Percentiles rank a stretch among this genome's conserved stretches.
Conservation (phyloP, 2,797 vertebrate genomes). For the Oryzias sinensis region DNA sequence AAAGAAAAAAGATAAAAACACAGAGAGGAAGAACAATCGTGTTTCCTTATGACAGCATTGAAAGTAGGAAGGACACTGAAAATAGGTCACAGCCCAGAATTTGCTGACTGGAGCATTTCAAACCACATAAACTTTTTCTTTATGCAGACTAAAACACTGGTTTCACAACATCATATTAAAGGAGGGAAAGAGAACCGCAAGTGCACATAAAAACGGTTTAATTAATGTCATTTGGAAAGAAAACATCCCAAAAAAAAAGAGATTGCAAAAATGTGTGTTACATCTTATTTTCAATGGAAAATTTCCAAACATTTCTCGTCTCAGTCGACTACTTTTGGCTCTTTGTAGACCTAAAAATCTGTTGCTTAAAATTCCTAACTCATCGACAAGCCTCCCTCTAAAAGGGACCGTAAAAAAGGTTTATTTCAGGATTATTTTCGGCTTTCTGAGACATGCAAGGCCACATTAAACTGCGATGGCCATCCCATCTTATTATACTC, state of each 20-base stretch:
- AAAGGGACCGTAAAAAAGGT: no score
- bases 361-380: neutral
- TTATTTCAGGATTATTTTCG: no score
- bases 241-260: neutral
- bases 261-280: neutral
- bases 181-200: neutral
- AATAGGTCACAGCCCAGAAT: slow-evolving; percentile 8
- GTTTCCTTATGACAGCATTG: slow-evolving; percentile 23
- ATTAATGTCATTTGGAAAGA: neutral
- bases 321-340: neutral
- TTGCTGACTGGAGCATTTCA: slow-evolving; percentile 30
- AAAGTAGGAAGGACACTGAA: slow-evolving; percentile 40
- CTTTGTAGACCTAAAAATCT: neutral
- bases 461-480: no score
- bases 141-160: neutral
- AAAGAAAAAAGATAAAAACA: neutral
- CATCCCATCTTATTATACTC: no score
- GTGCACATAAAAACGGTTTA: neutral
- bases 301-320: neutral
- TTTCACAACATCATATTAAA: neutral
- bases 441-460: no score
- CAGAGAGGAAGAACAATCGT: neutral
- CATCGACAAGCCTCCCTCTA: no score
- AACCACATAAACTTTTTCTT: neutral
- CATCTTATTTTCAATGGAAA: neutral